Conservation (phyloP, 2,113 vertebrate genomes). For the Dasyprocta punctata region DNA sequence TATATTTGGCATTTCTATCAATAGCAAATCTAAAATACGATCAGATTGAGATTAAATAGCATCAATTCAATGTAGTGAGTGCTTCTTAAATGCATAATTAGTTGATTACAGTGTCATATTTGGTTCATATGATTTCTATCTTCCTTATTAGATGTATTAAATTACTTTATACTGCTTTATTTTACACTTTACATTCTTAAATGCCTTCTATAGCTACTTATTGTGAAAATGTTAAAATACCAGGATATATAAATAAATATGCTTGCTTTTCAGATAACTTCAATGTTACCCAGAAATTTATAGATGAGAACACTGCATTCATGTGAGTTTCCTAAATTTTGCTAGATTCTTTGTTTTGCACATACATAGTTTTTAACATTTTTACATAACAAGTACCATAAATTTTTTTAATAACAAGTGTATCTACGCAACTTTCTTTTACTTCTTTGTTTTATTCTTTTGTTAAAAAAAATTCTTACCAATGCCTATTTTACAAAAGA, state of each 20-base stretch:
- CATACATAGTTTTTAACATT: background rate
- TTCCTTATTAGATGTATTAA: slow-evolving; percentile 17
- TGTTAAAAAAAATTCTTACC: background rate
- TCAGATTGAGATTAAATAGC: slow-evolving; percentile 27
- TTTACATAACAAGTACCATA: background rate
- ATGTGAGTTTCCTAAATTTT: slow-evolving; percentile 73
- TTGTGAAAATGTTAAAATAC: slow-evolving; percentile 41
- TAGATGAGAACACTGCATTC: slow-evolving; percentile 46
- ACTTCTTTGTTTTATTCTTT: background rate
- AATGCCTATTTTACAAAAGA: background rate
- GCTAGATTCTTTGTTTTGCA: background rate
- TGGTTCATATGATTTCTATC: background rate
- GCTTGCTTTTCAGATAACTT: slow-evolving; percentile 62
- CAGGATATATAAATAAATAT: background rate
- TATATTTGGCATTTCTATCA: background rate
- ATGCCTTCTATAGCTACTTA: background rate
- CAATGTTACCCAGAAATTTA: slow-evolving; percentile 50
- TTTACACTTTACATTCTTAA: background rate
- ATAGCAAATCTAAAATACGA: background rate
- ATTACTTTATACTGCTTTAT: background rate
- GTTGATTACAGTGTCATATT: background rate
- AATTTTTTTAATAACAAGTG: background rate
- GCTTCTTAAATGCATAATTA: background rate
- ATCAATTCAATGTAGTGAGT: background rate
- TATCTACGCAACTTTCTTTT: background rate